These are phyloP conservation scores for Tetragonisca angustula DNA, from an alignment of 2,888 invertebrate species.

Conservation along the genomic window DNA sequence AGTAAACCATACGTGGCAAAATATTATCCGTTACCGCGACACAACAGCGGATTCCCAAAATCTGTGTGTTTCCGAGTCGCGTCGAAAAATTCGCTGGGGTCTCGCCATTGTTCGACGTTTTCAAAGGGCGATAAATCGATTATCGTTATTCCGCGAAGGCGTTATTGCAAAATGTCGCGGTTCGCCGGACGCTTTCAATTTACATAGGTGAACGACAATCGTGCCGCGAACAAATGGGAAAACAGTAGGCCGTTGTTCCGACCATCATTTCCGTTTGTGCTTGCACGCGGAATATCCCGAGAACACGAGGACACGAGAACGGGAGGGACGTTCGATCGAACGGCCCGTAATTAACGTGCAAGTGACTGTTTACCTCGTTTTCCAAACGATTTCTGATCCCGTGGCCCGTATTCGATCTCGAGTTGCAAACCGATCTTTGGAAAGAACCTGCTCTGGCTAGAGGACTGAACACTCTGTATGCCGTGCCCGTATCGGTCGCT, in stretches of 20 bases:
- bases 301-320: neutral
- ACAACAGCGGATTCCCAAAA: too few species aligned
- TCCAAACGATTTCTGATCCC: neutral
- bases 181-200: conserved; percentile 34
- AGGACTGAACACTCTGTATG: neutral
- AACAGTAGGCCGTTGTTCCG: conserved; percentile 20
- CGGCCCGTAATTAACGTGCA: conserved; percentile 10
- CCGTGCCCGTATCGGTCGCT: neutral
- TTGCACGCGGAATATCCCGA: neutral
- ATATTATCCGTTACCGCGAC: too few species aligned
- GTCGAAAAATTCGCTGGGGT: too few species aligned
- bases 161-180: conserved; percentile 15
- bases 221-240: conserved; percentile 3
- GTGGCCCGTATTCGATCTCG: neutral
- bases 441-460: conserved; percentile 8
- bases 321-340: conserved; percentile 6
- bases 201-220: neutral
- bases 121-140: conserved; percentile 15
- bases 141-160: conserved; percentile 19
- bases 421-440: neutral
- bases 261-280: conserved; percentile 8
- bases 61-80: too few species aligned
- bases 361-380: conserved; percentile 1
- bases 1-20: too few species aligned
- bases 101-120: neutral